Percentiles rank a stretch among this genome's conserved stretches.
Conservation (phyloP, 2,888 invertebrate species). For the Sclerodermus sp. region DNA sequence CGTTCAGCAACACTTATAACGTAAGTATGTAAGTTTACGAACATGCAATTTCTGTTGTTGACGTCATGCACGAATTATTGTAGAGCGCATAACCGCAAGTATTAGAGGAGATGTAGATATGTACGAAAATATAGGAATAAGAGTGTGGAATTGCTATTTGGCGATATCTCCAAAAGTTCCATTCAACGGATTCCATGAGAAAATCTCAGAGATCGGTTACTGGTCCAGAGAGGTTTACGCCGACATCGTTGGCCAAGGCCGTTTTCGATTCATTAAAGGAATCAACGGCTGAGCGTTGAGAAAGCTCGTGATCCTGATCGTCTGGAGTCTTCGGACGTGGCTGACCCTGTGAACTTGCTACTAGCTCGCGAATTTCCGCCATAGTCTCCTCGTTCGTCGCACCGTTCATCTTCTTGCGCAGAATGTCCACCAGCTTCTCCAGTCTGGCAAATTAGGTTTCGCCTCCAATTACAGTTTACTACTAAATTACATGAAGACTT, state of each 20-base stretch:
- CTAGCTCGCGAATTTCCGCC: slow-evolving; percentile 23
- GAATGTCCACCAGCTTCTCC: slow-evolving; percentile 52
- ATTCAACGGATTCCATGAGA: background rate
- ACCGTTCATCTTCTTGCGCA: slow-evolving; percentile 43
- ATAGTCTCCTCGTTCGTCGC: slow-evolving; percentile 25
- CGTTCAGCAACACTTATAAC: no score
- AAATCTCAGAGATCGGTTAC: slow-evolving; percentile 44
- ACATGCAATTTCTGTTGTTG: no score
- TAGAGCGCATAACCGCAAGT: no score
- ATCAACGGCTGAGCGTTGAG: slow-evolving; percentile 6
- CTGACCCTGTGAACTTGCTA: slow-evolving; percentile 18
- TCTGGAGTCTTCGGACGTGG: no score
- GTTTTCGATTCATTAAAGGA: slow-evolving; percentile 11
- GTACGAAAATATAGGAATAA: no score
- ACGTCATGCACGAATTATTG: no score
- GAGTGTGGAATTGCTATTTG: no score
- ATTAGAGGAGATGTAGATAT: no score
- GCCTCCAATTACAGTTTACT: slow-evolving; percentile 1
- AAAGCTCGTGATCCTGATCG: no score
- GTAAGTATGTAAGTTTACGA: no score
- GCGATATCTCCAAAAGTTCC: no score
- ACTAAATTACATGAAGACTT: slow-evolving; percentile 35
- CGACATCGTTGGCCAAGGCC: slow-evolving; percentile 20
- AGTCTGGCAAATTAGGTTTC: slow-evolving; percentile 54
- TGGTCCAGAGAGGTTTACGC: slow-evolving; percentile 38